Evolutionary conservation across 2,113 vertebrate genomes (phyloP).

Genomic region (Sinocyclocheilus rhinocerous): DNA sequence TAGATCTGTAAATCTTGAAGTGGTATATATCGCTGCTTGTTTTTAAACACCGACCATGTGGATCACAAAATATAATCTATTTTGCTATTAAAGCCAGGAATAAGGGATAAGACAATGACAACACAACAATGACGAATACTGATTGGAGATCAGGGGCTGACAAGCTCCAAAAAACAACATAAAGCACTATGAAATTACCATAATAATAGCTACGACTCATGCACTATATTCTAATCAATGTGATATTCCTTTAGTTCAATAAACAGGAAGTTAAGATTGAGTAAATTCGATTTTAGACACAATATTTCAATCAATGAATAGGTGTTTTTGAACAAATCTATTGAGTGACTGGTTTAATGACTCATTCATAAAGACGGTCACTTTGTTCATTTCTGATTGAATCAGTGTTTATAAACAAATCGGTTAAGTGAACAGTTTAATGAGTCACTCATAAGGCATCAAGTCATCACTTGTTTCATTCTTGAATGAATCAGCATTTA

Average conservation of each 20-base stretch:
- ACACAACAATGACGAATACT: background rate
- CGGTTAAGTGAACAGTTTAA: background rate
- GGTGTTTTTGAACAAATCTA: background rate
- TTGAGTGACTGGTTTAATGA: background rate
- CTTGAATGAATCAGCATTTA: no score
- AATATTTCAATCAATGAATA: background rate
- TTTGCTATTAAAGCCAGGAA: background rate
- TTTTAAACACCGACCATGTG: constrained; percentile 27
- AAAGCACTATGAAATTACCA: background rate
- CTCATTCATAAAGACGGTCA: background rate
- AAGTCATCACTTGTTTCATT: no score
- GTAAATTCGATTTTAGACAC: background rate
- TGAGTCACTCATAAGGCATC: background rate
- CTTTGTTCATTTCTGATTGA: background rate
- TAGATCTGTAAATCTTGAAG: constrained; percentile 40
- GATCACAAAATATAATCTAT: constrained; percentile 16
- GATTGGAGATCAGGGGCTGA: background rate
- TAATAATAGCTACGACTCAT: constrained; percentile 1
- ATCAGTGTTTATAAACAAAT: background rate
- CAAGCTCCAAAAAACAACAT: background rate
- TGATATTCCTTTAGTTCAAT: background rate
- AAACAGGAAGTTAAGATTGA: background rate
- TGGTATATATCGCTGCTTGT: constrained; percentile 10
- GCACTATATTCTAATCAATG: constrained; percentile 15
- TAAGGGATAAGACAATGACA: background rate